Evolutionary conservation across 2,888 invertebrate species (phyloP), one percentile per base, ranked within the genome.

Genomic region (Drosophila nr. fundita): DNA sequence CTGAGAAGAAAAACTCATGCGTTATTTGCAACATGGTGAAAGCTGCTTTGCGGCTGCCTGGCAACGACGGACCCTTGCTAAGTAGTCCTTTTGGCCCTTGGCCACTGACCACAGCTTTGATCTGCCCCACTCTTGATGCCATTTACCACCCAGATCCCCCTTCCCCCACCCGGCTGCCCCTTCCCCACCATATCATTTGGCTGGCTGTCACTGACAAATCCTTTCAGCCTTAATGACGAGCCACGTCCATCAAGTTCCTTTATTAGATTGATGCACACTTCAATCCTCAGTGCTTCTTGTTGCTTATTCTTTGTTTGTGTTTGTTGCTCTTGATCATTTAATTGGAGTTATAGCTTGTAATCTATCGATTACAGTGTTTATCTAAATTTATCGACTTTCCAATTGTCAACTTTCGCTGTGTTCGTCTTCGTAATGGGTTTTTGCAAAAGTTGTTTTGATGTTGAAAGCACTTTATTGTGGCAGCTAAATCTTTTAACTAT

Each of bases 41-140:
- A 80, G 76, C 80, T 36, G 80, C 78, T 80, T 78, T 78, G 80
- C 49, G 78, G 80, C 63, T 68, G 68, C 76, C 76, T 60, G 53
- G 53, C 68, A 71, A 72, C 76, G 61, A 45, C 58, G 53, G 48
- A 55, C 70, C 66, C 53, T 61, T 68, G 40, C 64, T 71, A 68
- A 75, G 76, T 75, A 78, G 76, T 75, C 68, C 76, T 71, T 57
- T 68, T 64, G 61, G 66, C 58, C 21, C 69, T 68, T 50, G 64
- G 42, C 38, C 42, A 48, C 64, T 70, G 76, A 75, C 78, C 78
- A 63, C 80, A 79, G 72, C 76, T 68, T 69, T 79, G 62, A 77
- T 71, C 60, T 68, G 42, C 34, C 30, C 52, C 58, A 34, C 63
- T 49, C 40, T 52, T 60, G 60, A 32, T 60, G 13, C 10, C 36